Evolutionary conservation across 2,888 invertebrate genomes (phyloP), one percentile per base, ranked within the genome.

Genomic region (Drosophila hamatofila): DNA sequence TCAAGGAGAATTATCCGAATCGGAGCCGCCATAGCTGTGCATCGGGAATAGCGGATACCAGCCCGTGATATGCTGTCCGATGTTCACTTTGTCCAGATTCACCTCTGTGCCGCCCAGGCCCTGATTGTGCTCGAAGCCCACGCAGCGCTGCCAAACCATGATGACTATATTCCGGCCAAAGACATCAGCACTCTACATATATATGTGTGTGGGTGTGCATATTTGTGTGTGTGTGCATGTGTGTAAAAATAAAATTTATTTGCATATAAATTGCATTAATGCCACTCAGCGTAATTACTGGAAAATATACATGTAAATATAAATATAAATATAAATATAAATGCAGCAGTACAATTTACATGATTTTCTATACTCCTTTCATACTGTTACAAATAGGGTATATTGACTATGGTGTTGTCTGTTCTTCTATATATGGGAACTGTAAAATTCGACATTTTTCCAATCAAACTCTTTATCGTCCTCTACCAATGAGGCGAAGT

Each of bases 31-130:
- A 75, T 97, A 95, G 59, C 96, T 96, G 88, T 96, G 96, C 92
- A 97, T 96, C 39, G 97, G 97, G 93, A 97, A 97, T 79, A 98
- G 94, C 73, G 97, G 97, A 94, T 98, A 98, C 98, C 98, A 98
- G 77, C 97, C 97, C 88, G 96, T 95, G 49, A 96, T 96, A 84
- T 96, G 95, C 91, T 96, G 96, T 33, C 96, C 96, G 74, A 97
- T 94, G 83, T 92, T 92, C 66, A 98, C 94, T 88, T 96, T 95
- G 92, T 97, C 97, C 76, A 98, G 94, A 78, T 96, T 95, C 77
- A 98, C 96, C 93, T 98, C 97, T 1, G 96, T 97, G 51, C 97
- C 97, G 14, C 98, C 98, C 46, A 98, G 93, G 6, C 94, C 94
- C 83, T 94, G 94, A 91, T 97, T 97, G 92, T 97, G 97, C 91